Evolutionary conservation across 2,888 invertebrate genomes (phyloP).

Genomic region (Parnassius apollo): DNA sequence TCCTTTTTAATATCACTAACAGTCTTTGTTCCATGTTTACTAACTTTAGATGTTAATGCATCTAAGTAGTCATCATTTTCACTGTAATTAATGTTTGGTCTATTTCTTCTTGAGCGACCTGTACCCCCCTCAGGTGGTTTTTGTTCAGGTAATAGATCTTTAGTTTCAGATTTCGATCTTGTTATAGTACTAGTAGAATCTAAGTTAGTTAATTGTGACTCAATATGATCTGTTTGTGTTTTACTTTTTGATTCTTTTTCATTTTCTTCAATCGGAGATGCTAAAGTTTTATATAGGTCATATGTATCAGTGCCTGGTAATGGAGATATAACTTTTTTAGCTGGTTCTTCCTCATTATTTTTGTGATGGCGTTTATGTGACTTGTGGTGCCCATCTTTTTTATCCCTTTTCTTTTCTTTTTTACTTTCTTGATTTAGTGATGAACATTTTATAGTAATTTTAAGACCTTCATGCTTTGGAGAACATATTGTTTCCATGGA

Average conservation of each 20-base stretch:
- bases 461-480: constrained; percentile 75
- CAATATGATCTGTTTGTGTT: constrained; percentile 58
- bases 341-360: constrained; percentile 59
- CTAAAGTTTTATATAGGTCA: constrained; percentile 76
- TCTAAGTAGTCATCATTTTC: constrained; percentile 80
- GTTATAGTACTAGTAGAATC: constrained; percentile 51
- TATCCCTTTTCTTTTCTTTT: constrained; percentile 72
- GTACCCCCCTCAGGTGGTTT: constrained; percentile 62
- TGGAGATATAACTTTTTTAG: constrained; percentile 72
- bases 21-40: constrained; percentile 60
- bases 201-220: constrained; percentile 60
- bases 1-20: constrained; percentile 71
- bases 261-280: constrained; percentile 66
- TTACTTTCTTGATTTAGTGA: constrained; percentile 63
- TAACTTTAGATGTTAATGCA: constrained; percentile 63
- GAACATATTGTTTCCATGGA: constrained; percentile 72
- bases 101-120: constrained; percentile 71
- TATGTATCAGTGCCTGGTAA: constrained; percentile 72
- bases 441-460: constrained; percentile 76
- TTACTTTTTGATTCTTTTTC: constrained; percentile 50
- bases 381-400: constrained; percentile 77
- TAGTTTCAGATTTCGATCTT: constrained; percentile 57
- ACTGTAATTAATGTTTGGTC: constrained; percentile 78
- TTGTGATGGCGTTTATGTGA: constrained; percentile 75
- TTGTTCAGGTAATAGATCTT: constrained; percentile 65